phyloP scores from a whole-genome alignment of 1,140 invertebrate genomes.

The Hermetia illucens region DNA sequence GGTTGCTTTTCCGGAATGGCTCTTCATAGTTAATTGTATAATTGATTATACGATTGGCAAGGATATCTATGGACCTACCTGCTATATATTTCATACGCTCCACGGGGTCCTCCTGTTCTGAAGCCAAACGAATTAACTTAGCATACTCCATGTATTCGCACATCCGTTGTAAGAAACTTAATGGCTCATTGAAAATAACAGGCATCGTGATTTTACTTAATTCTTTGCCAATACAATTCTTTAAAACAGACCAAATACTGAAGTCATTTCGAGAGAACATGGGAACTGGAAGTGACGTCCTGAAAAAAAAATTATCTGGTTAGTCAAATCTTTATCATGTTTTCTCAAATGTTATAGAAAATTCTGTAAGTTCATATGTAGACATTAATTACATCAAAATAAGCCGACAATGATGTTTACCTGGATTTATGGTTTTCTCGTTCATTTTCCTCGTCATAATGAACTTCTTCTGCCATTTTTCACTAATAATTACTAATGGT shows the following conservation, averaged over 20 bases:
- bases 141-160: constrained; percentile 92
- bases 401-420: too few relatives aligned
- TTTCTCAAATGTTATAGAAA: too few relatives aligned
- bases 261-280: constrained; percentile 81
- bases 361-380: too few relatives aligned
- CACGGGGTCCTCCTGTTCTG: constrained; percentile 59
- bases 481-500: constrained; percentile 15
- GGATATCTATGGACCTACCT: constrained; percentile 32
- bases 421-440: neutral
- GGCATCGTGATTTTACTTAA: constrained; percentile 96
- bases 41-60: neutral
- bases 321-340: too few relatives aligned
- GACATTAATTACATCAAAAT: too few relatives aligned
- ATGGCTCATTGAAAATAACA: constrained; percentile 90
- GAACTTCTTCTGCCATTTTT: constrained; percentile 17
- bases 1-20: neutral
- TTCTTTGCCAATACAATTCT: constrained; percentile 91
- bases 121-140: constrained; percentile 64
- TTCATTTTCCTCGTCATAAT: constrained; percentile 1
- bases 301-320: constrained; percentile 38
- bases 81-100: constrained; percentile 58
- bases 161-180: constrained; percentile 88
- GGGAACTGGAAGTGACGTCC: constrained; percentile 64
- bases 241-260: constrained; percentile 88
- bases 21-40: neutral